phyloP scores from a whole-genome alignment of 2,888 invertebrate genomes.

The Cheilosia variabilis region DNA sequence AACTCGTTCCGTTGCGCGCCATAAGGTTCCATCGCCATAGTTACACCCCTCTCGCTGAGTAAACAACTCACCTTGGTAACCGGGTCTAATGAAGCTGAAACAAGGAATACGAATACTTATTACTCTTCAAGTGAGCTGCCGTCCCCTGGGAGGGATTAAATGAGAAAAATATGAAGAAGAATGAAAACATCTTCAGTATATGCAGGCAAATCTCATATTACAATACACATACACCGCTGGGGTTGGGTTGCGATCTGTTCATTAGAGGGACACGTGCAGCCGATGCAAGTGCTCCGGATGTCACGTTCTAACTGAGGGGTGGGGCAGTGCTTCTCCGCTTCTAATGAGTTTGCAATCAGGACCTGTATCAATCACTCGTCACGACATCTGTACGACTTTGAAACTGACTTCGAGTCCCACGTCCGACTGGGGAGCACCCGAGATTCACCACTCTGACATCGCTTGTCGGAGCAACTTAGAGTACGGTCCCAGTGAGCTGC shows the following conservation, averaged over 20 bases:
- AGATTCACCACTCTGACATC: conserved; percentile 30
- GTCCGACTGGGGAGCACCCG: neutral
- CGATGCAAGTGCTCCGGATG: conserved; percentile 19
- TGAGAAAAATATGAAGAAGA: conserved; percentile 39
- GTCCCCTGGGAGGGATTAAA: conserved; percentile 3
- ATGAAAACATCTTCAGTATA: conserved; percentile 42
- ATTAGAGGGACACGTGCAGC: conserved; percentile 56
- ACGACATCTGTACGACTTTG: conserved; percentile 6
- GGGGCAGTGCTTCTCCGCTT: neutral
- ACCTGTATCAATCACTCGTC: conserved; percentile 54
- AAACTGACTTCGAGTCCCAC: conserved; percentile 22
- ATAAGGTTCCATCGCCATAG: conserved; percentile 47
- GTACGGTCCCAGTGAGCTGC: neutral
- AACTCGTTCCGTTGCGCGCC: conserved; percentile 27
- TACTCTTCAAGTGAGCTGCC: conserved; percentile 27
- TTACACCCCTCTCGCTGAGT: neutral
- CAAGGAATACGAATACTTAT: conserved; percentile 65
- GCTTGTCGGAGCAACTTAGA: neutral
- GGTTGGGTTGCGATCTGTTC: conserved; percentile 22
- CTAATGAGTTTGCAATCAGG: conserved; percentile 46
- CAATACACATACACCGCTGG: neutral
- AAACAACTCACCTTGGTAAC: conserved; percentile 58
- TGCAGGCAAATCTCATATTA: conserved; percentile 37
- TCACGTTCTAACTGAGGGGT: conserved; percentile 22
- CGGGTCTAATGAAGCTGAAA: conserved; percentile 69